These are phyloP conservation scores for Euura lappo DNA, from an alignment of 1,140 invertebrate species.

Conservation along the genomic window DNA sequence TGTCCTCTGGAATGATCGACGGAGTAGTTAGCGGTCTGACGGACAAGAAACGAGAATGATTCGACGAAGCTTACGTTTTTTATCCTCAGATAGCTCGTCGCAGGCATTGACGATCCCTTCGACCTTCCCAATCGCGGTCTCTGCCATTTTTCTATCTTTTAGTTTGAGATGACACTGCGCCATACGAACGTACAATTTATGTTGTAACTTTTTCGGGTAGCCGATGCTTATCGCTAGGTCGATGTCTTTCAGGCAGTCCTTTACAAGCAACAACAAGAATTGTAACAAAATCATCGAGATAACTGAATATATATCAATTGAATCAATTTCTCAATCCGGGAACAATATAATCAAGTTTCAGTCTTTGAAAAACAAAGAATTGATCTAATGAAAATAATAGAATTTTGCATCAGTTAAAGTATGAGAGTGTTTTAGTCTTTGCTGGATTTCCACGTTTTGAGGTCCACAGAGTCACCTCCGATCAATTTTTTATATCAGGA, in stretches of 20 bases:
- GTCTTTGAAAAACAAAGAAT: too few relatives aligned
- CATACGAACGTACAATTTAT: slow-evolving; percentile 52
- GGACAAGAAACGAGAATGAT: neutral
- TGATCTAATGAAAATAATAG: too few relatives aligned
- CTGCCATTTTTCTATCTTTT: slow-evolving; percentile 37
- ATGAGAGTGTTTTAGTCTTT: too few relatives aligned
- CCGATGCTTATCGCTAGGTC: slow-evolving; percentile 46
- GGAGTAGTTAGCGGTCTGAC: neutral
- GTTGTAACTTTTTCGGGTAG: slow-evolving; percentile 47
- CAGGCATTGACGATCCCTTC: slow-evolving; percentile 34
- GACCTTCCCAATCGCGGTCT: slow-evolving; percentile 37
- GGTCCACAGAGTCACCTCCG: too few relatives aligned
- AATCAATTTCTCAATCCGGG: too few relatives aligned
- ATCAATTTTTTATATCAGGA: too few relatives aligned
- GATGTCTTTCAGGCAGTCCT: slow-evolving; percentile 57
- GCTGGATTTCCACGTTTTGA: too few relatives aligned
- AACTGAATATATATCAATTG: too few relatives aligned
- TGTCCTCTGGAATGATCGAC: slow-evolving; percentile 21
- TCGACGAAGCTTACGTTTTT: slow-evolving; percentile 38
- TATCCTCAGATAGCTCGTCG: slow-evolving; percentile 31
- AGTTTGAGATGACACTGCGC: slow-evolving; percentile 48
- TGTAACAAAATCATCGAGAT: too few relatives aligned
- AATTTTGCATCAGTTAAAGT: too few relatives aligned
- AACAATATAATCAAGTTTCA: too few relatives aligned
- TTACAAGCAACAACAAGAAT: slow-evolving; percentile 20